Conservation (phyloP, 2,113 vertebrate species). For the Ameiurus melas region DNA sequence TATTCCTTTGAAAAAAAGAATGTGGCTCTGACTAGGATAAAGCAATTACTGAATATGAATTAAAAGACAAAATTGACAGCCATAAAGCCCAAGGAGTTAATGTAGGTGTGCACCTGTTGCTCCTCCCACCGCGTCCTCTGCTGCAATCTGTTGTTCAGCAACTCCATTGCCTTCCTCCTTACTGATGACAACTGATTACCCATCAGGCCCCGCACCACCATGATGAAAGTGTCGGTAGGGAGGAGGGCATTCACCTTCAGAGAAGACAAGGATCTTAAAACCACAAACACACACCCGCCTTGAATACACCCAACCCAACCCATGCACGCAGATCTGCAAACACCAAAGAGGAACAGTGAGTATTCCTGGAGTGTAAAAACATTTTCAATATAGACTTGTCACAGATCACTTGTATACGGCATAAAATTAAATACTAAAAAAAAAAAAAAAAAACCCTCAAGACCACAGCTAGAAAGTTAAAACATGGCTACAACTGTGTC, state of each 20-base stretch:
- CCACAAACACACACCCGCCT: background rate
- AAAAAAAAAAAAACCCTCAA: background rate
- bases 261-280: background rate
- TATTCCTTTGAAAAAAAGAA: background rate
- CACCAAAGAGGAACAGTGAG: background rate
- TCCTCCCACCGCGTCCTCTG: constrained; percentile 79
- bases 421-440: background rate
- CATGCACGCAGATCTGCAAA: background rate
- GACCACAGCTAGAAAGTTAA: background rate
- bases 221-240: constrained; percentile 88
- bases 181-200: constrained; percentile 81
- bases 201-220: constrained; percentile 86
- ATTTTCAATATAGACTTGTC: background rate
- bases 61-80: background rate
- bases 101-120: constrained; percentile 71
- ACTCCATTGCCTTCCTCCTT: constrained; percentile 92
- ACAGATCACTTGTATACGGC: background rate
- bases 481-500: background rate
- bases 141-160: constrained; percentile 92
- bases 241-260: constrained; percentile 88
- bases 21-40: background rate
- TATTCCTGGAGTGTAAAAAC: background rate
- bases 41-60: background rate
- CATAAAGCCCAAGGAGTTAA: background rate
- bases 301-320: background rate